Percentiles rank a stretch among this genome's conserved stretches.
These are phyloP conservation scores for Phallusia fumigata DNA, from an alignment of 23 tunicate species.

Conservation along the genomic window DNA sequence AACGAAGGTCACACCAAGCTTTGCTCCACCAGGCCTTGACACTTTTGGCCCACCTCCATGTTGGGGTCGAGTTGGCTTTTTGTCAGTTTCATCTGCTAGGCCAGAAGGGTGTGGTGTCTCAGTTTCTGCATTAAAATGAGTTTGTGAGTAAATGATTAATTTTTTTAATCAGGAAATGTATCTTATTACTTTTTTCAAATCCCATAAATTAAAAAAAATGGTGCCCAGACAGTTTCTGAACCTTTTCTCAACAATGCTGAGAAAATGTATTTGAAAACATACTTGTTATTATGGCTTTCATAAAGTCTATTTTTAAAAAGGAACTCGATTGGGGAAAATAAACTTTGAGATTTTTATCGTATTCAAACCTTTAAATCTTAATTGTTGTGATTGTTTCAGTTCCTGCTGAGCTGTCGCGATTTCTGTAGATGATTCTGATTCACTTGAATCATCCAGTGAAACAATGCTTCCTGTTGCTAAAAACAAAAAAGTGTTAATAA, in stretches of 20 bases:
- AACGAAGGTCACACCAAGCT: constrained; percentile 79
- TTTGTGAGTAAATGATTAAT: too few relatives aligned
- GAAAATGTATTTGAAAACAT: too few relatives aligned
- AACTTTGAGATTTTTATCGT: too few relatives aligned
- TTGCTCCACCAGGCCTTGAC: constrained; percentile 82
- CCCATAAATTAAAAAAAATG: too few relatives aligned
- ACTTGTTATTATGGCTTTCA: too few relatives aligned
- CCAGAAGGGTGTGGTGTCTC: constrained; percentile 28
- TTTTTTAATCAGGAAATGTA: too few relatives aligned
- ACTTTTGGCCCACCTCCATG: constrained; percentile 33
- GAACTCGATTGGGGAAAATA: too few relatives aligned
- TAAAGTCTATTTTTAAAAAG: too few relatives aligned
- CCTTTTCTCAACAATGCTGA: too few relatives aligned
- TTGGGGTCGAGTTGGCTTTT: constrained; percentile 15
- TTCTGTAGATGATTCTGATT: background rate
- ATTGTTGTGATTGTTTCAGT: background rate
- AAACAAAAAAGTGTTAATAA: background rate
- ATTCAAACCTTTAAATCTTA: background rate
- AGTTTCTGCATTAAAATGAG: background rate
- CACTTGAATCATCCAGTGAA: background rate
- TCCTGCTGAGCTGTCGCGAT: background rate
- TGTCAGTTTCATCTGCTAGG: background rate
- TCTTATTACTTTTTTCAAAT: too few relatives aligned
- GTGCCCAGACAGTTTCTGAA: too few relatives aligned
- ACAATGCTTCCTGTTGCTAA: background rate